phyloP scores from a whole-genome alignment of 2,888 invertebrate species.

The Chymomyza caudatula region DNA sequence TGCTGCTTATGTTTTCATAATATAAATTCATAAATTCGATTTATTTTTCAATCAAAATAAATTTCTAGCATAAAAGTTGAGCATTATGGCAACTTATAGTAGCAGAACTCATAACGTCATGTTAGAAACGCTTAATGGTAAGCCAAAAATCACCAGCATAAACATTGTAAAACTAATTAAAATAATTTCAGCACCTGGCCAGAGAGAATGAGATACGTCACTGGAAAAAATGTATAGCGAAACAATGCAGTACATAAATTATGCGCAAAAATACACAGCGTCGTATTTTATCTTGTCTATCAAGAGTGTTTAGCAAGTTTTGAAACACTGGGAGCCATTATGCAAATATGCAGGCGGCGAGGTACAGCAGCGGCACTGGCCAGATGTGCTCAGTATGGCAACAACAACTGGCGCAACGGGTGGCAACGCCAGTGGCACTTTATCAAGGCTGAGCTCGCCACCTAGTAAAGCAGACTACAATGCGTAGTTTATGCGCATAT shows the following conservation, averaged over 20 bases:
- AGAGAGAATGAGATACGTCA: background rate
- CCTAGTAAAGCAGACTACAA: background rate
- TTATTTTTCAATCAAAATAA: conserved; percentile 75
- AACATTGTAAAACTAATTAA: conserved; percentile 55
- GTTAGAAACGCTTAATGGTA: background rate
- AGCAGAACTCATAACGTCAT: background rate
- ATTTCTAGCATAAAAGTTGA: background rate
- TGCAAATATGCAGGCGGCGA: conserved; percentile 66
- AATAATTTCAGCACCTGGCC: conserved; percentile 27
- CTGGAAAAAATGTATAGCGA: background rate
- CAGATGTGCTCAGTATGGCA: background rate
- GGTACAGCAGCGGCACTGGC: background rate
- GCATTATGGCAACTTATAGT: background rate
- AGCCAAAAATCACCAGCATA: conserved; percentile 40
- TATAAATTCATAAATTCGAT: conserved; percentile 74
- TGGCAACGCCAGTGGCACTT: background rate
- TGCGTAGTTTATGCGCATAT: conserved; percentile 5
- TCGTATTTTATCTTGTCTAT: conserved; percentile 72
- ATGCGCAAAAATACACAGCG: conserved; percentile 61
- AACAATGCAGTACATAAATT: conserved; percentile 49
- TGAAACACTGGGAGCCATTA: conserved; percentile 69
- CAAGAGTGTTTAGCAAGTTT: conserved; percentile 73
- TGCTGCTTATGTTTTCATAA: conserved; percentile 66
- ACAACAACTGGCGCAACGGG: background rate
- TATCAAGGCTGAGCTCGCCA: background rate